These are phyloP conservation scores for Bellardia pandia DNA, from an alignment of 2,888 invertebrate species.

Conservation along the genomic window DNA sequence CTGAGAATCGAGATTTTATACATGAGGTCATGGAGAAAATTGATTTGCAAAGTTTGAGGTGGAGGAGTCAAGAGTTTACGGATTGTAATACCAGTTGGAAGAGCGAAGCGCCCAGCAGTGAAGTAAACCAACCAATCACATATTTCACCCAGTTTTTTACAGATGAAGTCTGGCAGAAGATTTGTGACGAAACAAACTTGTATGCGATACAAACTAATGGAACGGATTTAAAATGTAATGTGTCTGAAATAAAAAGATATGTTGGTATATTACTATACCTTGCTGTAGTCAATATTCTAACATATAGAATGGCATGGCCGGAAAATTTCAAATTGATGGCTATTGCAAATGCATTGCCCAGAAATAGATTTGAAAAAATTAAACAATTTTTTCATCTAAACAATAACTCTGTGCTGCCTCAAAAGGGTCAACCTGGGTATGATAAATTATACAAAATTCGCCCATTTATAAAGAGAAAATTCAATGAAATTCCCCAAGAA, in stretches of 20 bases:
- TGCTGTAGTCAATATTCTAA: slow-evolving; percentile 30
- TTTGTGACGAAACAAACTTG: slow-evolving; percentile 44
- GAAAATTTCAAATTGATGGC: neutral
- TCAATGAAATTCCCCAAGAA: no score
- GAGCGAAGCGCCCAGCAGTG: neutral
- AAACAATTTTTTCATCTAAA: no score
- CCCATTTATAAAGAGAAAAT: no score
- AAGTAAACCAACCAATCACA: slow-evolving; percentile 38
- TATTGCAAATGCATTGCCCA: no score
- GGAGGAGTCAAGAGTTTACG: slow-evolving; percentile 65
- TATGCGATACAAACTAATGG: slow-evolving; percentile 33
- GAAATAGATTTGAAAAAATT: no score
- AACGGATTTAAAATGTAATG: slow-evolving; percentile 25
- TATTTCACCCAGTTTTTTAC: slow-evolving; percentile 46
- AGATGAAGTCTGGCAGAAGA: slow-evolving; percentile 35
- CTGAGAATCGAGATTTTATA: no score
- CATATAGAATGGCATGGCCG: neutral
- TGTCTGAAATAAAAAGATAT: slow-evolving; percentile 40
- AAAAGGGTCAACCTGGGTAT: no score
- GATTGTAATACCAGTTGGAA: slow-evolving; percentile 64
- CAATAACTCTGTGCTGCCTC: no score
- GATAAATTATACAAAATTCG: no score
- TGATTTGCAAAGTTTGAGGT: slow-evolving; percentile 68
- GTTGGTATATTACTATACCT: slow-evolving; percentile 35
- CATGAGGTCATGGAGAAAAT: slow-evolving; percentile 61